Base-by-base conservation (phyloP, 1,140 invertebrate species). In the Himalopsyche phryganea region DNA sequence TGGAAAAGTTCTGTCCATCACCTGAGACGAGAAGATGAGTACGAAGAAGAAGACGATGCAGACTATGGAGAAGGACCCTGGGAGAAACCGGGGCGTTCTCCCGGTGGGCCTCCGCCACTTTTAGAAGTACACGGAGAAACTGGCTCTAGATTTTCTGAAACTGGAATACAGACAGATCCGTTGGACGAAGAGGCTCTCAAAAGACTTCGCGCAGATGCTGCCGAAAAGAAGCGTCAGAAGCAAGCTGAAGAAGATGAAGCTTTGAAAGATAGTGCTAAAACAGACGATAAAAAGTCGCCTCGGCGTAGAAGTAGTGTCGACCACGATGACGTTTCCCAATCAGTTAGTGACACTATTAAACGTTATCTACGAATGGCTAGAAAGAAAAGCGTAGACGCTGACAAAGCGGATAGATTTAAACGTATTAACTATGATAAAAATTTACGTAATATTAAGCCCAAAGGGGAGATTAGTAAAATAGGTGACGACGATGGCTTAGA, bases 381-480 rank as follows among this genome's bases (percentile, higher is more conserved):
- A 5, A 92, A 92, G 66, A 92, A 92, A 63, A 91, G 88, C 46
- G 83, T 88, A 0, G 88, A 91, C 61, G 81, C 86, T 2, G 89
- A 91, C 47, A 89, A 90, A 68, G 81, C 81, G 2, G 90, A 91
- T 66, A 80, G 87, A 13, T 94, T 93, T 65, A 92, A 92, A 67
- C 82, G 90, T 0, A 90, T 94, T 1, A 94, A 94, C 66, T 94
- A 94, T 66, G 91, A 94, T 66, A 81, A 87, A 32, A 92, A 90
- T 66, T 76, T 93, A 28, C 71, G 90, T 1, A 90, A 92, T 57
- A 92, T 93, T 17, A 91, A 89, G 66, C 83, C 89, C 0, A 90
- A 89, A 63, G 83, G 85, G 1, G 85, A 86, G 69, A 87, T 85
- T 1, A 85, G 84, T 1, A 86, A 85, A 32, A 83, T 85, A 1